Conservation (phyloP, 1,140 invertebrate species). For the Cheumatopsyche charites region DNA sequence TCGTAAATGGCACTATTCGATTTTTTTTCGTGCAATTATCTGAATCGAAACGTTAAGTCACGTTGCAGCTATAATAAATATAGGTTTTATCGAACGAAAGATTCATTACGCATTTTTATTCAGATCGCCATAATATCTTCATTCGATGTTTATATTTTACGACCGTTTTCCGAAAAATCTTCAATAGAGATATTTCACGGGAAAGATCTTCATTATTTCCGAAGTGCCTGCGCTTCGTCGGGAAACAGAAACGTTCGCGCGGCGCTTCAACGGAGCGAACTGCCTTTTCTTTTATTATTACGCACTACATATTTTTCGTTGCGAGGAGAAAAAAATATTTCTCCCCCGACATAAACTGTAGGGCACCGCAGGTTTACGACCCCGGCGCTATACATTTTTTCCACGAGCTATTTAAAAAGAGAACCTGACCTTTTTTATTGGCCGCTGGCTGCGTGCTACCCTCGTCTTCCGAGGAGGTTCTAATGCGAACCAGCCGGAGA, state of each 20-base stretch:
- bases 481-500: slow-evolving; percentile 15
- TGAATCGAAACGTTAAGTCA: too few species aligned
- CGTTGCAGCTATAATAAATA: too few species aligned
- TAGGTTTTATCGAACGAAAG: too few species aligned
- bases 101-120: too few species aligned
- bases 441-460: slow-evolving; percentile 8
- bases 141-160: too few species aligned
- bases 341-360: background rate
- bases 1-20: too few species aligned
- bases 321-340: too few species aligned
- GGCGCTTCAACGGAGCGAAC: background rate
- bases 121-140: too few species aligned
- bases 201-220: background rate
- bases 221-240: background rate
- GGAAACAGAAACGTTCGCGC: background rate
- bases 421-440: slow-evolving; percentile 23
- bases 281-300: background rate
- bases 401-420: slow-evolving; percentile 4
- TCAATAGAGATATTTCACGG: background rate
- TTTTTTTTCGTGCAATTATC: too few species aligned
- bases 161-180: too few species aligned
- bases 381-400: slow-evolving; percentile 3
- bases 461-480: background rate
- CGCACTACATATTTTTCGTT: background rate
- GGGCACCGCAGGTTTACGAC: slow-evolving; percentile 20